phyloP scores from a whole-genome alignment of 2,113 vertebrate genomes.

The Pionites leucogaster region DNA sequence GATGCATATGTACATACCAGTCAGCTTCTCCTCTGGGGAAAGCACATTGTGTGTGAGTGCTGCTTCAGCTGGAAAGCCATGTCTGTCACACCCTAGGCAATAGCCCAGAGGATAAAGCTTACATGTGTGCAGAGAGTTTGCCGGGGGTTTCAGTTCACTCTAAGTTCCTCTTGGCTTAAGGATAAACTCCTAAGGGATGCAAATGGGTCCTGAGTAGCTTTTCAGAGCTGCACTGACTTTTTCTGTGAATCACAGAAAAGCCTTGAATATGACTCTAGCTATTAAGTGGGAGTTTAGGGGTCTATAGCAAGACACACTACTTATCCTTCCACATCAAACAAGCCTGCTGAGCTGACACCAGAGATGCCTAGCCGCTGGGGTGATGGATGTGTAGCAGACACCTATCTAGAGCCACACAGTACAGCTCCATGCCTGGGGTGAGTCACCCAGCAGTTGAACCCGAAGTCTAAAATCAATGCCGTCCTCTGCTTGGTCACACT shows the following conservation, averaged over 20 bases:
- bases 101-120: not conserved
- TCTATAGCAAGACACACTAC: not conserved
- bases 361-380: rapidly evolving
- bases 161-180: not conserved
- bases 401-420: not conserved
- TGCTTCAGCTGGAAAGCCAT: not conserved
- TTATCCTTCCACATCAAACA: not conserved
- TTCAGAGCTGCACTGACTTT: not conserved
- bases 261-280: not conserved
- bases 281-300: not conserved
- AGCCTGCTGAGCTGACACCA: not conserved
- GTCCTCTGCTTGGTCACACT: not conserved
- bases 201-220: not conserved
- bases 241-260: not conserved
- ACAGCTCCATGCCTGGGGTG: not conserved
- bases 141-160: not conserved
- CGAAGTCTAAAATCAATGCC: not conserved
- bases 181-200: not conserved
- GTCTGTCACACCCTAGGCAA: not conserved
- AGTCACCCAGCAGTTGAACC: not conserved
- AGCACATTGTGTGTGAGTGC: not conserved
- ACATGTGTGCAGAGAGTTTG: rapidly evolving
- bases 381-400: not conserved
- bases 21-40: not conserved
- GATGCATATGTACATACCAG: rapidly evolving